phyloP scores from a whole-genome alignment of 2,888 invertebrate species.

The Dendrolimus houi region DNA sequence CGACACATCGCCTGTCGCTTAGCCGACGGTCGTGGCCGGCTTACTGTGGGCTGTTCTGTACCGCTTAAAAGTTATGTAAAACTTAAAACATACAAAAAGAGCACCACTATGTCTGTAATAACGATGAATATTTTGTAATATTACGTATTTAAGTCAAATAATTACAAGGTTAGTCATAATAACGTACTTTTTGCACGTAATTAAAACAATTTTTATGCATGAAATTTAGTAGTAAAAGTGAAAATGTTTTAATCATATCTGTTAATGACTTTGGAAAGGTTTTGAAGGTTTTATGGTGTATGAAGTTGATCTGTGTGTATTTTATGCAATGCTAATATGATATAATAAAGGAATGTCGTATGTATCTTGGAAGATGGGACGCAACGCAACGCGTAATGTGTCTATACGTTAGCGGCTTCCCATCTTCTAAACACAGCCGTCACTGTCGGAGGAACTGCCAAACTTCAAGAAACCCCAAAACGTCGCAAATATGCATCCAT shows the following conservation, averaged over 20 bases:
- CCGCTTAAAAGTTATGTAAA: background rate
- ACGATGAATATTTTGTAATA: background rate
- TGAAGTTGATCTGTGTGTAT: background rate
- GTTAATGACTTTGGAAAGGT: background rate
- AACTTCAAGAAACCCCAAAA: no score
- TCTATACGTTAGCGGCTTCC: no score
- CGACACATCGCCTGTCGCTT: no score
- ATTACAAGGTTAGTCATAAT: background rate
- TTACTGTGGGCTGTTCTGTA: no score
- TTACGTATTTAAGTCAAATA: background rate
- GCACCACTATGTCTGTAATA: slow-evolving; percentile 1
- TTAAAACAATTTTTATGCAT: background rate
- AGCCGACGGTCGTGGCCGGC: no score
- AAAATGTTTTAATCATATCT: background rate
- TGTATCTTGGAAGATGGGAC: no score
- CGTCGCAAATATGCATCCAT: no score
- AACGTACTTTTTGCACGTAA: background rate
- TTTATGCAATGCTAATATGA: no score
- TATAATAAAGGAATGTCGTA: no score
- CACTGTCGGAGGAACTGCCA: no score
- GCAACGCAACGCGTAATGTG: no score
- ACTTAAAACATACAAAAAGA: background rate
- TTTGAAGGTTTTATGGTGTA: background rate
- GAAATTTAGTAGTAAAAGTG: background rate
- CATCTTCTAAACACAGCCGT: no score